A percentile compares a stretch with the other conserved stretches of the same genome.
These are phyloP conservation scores for Vulpes ferrilata DNA, from an alignment of 2,113 vertebrate species.

Conservation along the genomic window DNA sequence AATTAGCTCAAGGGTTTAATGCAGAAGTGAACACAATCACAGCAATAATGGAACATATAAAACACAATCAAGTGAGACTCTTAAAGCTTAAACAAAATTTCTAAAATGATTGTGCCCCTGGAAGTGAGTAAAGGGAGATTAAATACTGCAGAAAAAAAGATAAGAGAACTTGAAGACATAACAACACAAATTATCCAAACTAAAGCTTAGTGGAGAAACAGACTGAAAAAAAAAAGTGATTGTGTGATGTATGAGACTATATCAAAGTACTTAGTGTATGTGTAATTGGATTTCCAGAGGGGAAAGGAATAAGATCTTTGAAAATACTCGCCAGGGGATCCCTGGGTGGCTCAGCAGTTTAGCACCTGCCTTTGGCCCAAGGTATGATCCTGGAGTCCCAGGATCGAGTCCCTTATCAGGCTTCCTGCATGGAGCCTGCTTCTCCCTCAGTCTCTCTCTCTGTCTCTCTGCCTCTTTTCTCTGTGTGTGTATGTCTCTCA, in stretches of 20 bases:
- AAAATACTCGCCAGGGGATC: background rate
- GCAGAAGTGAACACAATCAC: background rate
- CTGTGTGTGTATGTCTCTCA: too few relatives aligned
- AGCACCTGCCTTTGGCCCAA: too few relatives aligned
- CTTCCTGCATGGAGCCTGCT: too few relatives aligned
- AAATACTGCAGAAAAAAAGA: background rate
- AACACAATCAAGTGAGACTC: background rate
- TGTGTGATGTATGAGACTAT: background rate
- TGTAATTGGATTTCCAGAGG: background rate
- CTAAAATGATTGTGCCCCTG: background rate
- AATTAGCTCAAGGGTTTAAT: background rate
- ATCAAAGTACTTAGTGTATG: background rate
- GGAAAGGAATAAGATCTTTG: background rate
- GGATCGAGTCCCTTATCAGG: too few relatives aligned
- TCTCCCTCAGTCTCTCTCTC: too few relatives aligned
- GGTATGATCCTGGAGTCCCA: too few relatives aligned
- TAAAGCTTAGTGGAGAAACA: background rate
- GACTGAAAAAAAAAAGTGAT: background rate
- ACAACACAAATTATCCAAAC: background rate
- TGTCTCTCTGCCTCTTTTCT: too few relatives aligned
- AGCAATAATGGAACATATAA: background rate
- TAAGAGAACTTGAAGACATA: background rate
- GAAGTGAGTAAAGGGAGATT: background rate
- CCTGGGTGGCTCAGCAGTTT: too few relatives aligned
- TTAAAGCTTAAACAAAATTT: background rate